These are phyloP conservation scores for Argopecten irradians DNA, from an alignment of 1,140 invertebrate genomes.

Conservation along the genomic window DNA sequence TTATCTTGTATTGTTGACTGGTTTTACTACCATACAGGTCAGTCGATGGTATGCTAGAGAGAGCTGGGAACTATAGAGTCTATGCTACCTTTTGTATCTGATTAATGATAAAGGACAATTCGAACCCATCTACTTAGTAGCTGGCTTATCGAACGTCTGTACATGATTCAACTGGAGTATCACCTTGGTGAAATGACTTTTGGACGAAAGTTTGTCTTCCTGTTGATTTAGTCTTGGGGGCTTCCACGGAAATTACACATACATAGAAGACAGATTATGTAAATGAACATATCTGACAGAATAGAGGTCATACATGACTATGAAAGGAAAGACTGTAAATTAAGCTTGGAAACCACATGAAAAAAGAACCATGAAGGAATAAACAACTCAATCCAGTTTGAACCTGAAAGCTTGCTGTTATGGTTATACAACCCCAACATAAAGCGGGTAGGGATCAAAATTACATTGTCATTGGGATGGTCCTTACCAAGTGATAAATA, in stretches of 20 bases:
- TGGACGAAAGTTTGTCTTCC: background rate
- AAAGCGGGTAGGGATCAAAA: background rate
- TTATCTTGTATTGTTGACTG: too few relatives aligned
- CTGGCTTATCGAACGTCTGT: too few relatives aligned
- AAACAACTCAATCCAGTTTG: background rate
- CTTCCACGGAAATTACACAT: background rate
- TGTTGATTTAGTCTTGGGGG: background rate
- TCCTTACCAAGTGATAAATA: background rate
- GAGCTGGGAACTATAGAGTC: too few relatives aligned
- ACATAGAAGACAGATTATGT: background rate
- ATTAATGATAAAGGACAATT: too few relatives aligned
- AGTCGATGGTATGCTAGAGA: too few relatives aligned
- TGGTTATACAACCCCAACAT: background rate
- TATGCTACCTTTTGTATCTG: too few relatives aligned
- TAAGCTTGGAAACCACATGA: background rate
- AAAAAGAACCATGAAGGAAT: background rate
- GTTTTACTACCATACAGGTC: too few relatives aligned
- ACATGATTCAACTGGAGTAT: background rate
- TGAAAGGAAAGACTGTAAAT: background rate
- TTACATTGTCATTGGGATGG: too few relatives aligned
- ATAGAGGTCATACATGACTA: background rate
- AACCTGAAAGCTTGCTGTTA: background rate
- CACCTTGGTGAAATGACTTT: background rate
- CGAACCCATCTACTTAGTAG: too few relatives aligned
- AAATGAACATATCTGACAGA: background rate